Base-by-base conservation (phyloP, 23 tunicate species). In the Styela clava region DNA sequence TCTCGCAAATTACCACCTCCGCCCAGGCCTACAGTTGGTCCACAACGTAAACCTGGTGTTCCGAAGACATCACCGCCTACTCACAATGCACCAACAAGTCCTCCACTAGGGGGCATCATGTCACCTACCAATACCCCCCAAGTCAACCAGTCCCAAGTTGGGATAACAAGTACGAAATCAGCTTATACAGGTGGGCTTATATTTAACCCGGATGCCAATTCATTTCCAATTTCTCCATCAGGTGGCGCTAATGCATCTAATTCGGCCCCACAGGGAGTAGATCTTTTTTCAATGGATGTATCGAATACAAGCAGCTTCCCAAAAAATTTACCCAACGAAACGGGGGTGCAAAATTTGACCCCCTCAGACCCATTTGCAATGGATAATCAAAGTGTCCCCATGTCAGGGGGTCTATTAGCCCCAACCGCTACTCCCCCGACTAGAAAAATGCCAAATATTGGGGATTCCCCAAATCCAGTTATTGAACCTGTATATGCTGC, bases 401-500 rank as follows among this genome's bases (percentile, higher is more conserved):
- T 5, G 12, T 44, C 56, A 5, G 9, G 12, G 56, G 56, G 56
- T 44, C 12, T 44, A 44, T 44, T 44, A 44, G 9, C 56, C 12
- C 56, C 56, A 44, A 12, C 56, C 12, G 56, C 56, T 44, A 44
- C 56, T 44, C 56, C 56, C 12, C 56, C 9, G 12, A 44, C 7
- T 5, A 44, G 12, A 5, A 44, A 7, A 5, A 7, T 12, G 9
- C 56, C 56, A 5, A 44, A 44, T 44, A 5, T 44, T 5, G 56
- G 56, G 56, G 56, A 44, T 44, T 44, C 56, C 7, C 56, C 78
- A 33, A n/a, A 30, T 72, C 2, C 52, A 16, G 78, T 33, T 0
- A 31, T 33, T 33, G 78, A 72, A 32, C 81, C 81, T 0, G 81
- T 76, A 22, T 76, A 76, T 52, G 81, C 81, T 36, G 52, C 81